These are phyloP conservation scores for Okapia johnstoni DNA, from an alignment of 2,113 vertebrate species.

Conservation along the genomic window DNA sequence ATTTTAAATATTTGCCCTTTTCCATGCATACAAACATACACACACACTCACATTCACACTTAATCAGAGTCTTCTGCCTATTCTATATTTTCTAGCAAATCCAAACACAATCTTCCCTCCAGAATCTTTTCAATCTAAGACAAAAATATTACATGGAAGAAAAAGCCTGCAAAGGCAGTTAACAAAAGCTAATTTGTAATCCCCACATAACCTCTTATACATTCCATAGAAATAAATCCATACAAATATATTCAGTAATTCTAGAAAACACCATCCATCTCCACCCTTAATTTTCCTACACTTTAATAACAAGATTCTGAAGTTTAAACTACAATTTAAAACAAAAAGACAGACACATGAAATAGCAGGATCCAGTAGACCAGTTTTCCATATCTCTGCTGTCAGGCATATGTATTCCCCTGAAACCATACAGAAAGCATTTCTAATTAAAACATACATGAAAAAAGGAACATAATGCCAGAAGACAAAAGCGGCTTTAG, in stretches of 20 bases:
- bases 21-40: not conserved
- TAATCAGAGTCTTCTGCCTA: not conserved
- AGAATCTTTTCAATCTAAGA: conserved; percentile 30
- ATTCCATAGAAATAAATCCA: conserved; percentile 23
- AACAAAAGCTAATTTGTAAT: conserved; percentile 30
- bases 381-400: not conserved
- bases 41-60: not conserved
- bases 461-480: not conserved
- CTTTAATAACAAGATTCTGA: conserved; percentile 39
- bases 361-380: not conserved
- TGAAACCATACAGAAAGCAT: not conserved
- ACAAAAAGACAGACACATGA: conserved; percentile 1
- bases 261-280: conserved; percentile 29
- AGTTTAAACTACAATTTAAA: conserved; percentile 30
- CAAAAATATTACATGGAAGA: not conserved
- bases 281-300: not conserved
- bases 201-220: not conserved
- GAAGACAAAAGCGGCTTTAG: not conserved
- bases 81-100: not conserved
- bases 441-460: not conserved
- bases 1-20: conserved; percentile 20
- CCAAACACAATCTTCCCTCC: not conserved
- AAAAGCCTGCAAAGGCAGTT: not conserved
- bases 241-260: not conserved
- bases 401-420: not conserved